phyloP scores from a whole-genome alignment of 2,888 invertebrate species.

The Copidosoma aretas region DNA sequence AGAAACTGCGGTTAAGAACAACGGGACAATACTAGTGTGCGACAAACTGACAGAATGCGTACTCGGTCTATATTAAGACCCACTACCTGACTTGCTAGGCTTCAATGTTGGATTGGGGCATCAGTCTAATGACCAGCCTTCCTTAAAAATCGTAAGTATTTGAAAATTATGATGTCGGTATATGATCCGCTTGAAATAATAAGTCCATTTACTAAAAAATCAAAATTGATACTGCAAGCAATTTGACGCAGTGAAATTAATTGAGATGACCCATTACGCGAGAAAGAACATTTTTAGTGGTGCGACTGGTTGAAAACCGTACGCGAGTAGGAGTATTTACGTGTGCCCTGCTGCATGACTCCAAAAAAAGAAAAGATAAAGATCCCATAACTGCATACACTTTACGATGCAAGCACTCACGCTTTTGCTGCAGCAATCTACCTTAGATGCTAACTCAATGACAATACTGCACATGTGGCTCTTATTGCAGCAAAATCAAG shows the following conservation, averaged over 20 bases:
- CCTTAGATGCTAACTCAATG: background rate
- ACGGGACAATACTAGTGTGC: background rate
- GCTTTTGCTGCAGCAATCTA: conserved; percentile 17
- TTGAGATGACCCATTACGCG: background rate
- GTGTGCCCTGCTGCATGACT: background rate
- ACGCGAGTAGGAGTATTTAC: background rate
- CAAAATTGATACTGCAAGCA: conserved; percentile 3
- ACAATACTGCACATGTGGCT: background rate
- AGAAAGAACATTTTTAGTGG: background rate
- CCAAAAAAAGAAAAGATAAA: background rate
- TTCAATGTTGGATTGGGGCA: background rate
- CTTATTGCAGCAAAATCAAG: conserved; percentile 10
- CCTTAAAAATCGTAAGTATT: conserved; percentile 4
- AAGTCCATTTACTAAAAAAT: background rate
- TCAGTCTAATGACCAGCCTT: background rate
- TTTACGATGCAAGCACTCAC: conserved; percentile 22
- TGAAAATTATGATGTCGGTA: background rate
- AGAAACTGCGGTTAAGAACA: background rate
- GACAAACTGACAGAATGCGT: background rate
- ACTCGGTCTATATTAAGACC: conserved; percentile 3
- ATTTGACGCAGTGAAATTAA: background rate
- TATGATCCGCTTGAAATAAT: conserved; percentile 3
- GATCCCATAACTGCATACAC: background rate
- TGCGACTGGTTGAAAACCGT: background rate
- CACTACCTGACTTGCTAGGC: background rate